phyloP scores from a whole-genome alignment of 2,113 vertebrate genomes.

The Saccopteryx leptura region DNA sequence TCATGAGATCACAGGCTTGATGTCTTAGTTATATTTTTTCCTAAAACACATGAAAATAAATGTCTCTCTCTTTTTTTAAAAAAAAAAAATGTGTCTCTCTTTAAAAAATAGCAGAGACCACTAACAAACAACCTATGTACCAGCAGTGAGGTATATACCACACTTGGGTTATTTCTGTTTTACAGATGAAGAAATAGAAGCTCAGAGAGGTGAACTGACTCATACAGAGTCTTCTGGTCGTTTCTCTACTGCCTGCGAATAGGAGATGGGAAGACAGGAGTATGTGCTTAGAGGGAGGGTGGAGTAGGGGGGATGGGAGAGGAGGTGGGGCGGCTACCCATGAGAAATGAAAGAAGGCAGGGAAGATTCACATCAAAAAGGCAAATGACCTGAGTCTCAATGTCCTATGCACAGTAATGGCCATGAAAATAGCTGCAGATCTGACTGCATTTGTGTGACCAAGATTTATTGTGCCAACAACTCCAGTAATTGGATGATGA shows the following conservation, averaged over 20 bases:
- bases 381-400: slow-evolving; percentile 61
- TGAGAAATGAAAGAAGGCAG: slow-evolving; percentile 27
- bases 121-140: neutral
- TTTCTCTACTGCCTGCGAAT: neutral
- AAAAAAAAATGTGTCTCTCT: neutral
- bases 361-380: slow-evolving; percentile 43
- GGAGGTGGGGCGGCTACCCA: neutral
- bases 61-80: neutral
- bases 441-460: slow-evolving; percentile 75
- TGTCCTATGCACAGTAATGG: slow-evolving; percentile 78
- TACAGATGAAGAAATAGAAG: neutral
- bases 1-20: neutral
- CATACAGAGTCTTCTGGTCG: slow-evolving; percentile 39
- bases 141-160: neutral
- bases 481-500: slow-evolving; percentile 81
- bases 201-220: slow-evolving; percentile 54
- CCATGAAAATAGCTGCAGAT: slow-evolving; percentile 79
- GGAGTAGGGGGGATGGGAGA: no score
- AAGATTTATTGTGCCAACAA: slow-evolving; percentile 80
- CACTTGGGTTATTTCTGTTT: neutral
- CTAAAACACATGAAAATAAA: neutral
- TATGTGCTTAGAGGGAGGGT: neutral
- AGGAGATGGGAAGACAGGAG: neutral
- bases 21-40: slow-evolving; percentile 24
- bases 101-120: neutral